Evolutionary conservation across 2,888 invertebrate genomes (phyloP).

Genomic region (Physocephala rufipes): DNA sequence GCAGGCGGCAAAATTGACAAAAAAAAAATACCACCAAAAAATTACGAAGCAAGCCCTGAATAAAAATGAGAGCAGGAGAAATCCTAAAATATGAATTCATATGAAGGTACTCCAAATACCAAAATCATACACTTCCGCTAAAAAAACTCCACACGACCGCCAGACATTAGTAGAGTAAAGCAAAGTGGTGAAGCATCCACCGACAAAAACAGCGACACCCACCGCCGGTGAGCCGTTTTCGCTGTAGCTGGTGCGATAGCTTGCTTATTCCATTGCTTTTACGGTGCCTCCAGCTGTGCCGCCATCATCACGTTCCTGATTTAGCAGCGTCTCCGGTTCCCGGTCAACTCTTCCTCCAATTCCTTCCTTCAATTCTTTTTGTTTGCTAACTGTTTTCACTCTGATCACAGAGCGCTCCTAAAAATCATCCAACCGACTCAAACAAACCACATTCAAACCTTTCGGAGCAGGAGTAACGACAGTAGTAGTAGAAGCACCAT

Average conservation of each 20-base stretch:
- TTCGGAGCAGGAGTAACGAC: no score
- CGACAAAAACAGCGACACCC: no score
- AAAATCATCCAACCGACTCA: no score
- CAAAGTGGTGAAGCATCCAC: no score
- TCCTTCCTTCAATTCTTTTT: not conserved
- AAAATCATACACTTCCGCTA: no score
- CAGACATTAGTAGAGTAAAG: no score
- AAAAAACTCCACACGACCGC: no score
- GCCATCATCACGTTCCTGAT: conserved; percentile 16
- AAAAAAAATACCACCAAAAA: not conserved
- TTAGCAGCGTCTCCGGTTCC: not conserved
- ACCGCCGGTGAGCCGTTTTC: no score
- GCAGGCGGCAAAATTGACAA: not conserved
- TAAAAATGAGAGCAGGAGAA: not conserved
- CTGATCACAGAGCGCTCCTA: not conserved
- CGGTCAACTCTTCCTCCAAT: not conserved
- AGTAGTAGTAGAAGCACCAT: no score
- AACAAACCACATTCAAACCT: no score
- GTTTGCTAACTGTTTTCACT: conserved; percentile 12
- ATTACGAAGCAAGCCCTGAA: no score
- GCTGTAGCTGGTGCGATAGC: not conserved
- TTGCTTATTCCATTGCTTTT: not conserved
- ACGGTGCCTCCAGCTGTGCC: conserved; percentile 28
- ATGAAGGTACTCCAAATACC: not conserved
- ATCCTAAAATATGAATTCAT: conserved; percentile 1